A percentile compares a stretch with the other conserved stretches of the same genome.
phyloP scores from a whole-genome alignment of 2,113 vertebrate genomes.

The Apteryx owenii region DNA sequence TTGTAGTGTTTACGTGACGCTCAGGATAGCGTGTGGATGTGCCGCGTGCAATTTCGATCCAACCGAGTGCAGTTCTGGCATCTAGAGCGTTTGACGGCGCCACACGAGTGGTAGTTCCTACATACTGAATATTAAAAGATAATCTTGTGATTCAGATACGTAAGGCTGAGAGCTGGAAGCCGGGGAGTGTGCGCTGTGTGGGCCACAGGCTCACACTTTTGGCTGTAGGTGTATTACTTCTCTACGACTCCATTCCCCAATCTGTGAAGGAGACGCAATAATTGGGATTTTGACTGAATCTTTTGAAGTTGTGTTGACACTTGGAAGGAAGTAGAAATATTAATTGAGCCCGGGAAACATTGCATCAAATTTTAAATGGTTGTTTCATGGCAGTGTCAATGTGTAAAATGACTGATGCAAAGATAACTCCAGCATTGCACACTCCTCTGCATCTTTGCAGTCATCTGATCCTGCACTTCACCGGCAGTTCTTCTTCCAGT shows the following conservation, averaged over 20 bases:
- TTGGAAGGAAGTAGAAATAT: background rate
- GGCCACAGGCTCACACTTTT: background rate
- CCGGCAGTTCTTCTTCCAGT: background rate
- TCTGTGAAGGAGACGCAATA: background rate
- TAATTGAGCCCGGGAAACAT: background rate
- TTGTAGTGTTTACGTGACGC: background rate
- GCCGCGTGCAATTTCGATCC: fast-evolving
- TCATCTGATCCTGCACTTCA: background rate
- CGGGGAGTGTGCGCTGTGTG: background rate
- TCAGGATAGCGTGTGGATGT: too few species aligned
- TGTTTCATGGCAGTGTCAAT: background rate
- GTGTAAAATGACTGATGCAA: too few species aligned
- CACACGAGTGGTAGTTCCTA: fast-evolving
- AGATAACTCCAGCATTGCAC: fast-evolving
- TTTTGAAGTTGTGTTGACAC: background rate
- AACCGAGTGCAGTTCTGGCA: background rate
- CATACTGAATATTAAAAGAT: too few species aligned
- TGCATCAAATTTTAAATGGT: background rate
- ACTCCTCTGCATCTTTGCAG: fast-evolving
- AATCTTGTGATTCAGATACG: background rate
- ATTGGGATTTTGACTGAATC: background rate
- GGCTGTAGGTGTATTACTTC: background rate
- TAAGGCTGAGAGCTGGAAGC: background rate
- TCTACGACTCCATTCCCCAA: background rate
- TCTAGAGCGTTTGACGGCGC: background rate